phyloP scores from a whole-genome alignment of 2,888 invertebrate genomes.

The Adela reaumurella region DNA sequence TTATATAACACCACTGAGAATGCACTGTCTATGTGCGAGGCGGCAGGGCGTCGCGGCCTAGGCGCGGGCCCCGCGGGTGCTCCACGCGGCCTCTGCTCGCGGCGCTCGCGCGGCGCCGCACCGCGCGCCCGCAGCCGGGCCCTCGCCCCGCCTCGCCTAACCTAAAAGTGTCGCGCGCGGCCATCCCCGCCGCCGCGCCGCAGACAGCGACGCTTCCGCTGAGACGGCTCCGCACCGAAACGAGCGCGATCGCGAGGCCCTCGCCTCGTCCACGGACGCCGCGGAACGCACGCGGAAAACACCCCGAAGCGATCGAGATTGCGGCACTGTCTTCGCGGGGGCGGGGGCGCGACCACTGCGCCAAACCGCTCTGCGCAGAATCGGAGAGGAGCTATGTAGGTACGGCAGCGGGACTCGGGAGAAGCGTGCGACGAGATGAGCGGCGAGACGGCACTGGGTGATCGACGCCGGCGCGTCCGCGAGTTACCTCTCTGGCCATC shows the following conservation, averaged over 20 bases:
- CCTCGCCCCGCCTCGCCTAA: conserved; percentile 6
- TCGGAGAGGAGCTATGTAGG: not conserved
- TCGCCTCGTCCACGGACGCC: conserved; percentile 53
- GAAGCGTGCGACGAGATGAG: not conserved
- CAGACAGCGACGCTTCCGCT: conserved; percentile 11
- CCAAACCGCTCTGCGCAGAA: not conserved
- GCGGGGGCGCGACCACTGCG: not conserved
- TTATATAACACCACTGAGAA: not conserved
- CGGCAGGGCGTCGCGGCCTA: not conserved
- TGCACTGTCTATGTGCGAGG: not conserved
- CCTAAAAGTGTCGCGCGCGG: not conserved
- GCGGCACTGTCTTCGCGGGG: not conserved
- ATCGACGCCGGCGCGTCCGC: conserved; percentile 1
- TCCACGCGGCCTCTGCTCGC: not conserved
- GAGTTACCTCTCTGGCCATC: conserved; percentile 66
- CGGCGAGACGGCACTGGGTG: not conserved
- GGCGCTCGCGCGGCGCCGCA: conserved; percentile 3
- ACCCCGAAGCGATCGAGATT: not conserved
- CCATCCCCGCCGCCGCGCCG: not conserved
- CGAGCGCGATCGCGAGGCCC: conserved; percentile 23
- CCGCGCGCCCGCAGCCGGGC: not conserved
- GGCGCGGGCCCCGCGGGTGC: not conserved
- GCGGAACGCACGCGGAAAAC: conserved; percentile 11
- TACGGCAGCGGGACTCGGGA: not conserved
- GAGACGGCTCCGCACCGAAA: conserved; percentile 19